Conservation (phyloP, 2,888 invertebrate species). For the Amphipyra berbera region DNA sequence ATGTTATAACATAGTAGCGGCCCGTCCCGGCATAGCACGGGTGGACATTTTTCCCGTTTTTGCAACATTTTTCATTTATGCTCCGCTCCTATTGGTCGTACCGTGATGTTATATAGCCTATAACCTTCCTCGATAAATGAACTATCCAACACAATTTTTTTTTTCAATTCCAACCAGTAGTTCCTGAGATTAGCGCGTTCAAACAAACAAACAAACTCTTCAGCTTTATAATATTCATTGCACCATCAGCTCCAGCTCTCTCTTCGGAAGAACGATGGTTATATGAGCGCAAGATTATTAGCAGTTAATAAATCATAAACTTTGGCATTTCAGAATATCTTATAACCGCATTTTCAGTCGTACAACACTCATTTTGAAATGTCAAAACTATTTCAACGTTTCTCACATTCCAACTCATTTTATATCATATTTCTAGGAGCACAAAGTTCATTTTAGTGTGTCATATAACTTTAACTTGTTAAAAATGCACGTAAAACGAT, state of each 20-base stretch:
- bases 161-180: too few relatives aligned
- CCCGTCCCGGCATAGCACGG: too few relatives aligned
- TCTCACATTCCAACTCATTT: slow-evolving; percentile 6
- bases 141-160: too few relatives aligned
- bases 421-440: neutral
- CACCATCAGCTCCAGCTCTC: neutral
- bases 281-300: neutral
- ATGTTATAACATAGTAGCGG: too few relatives aligned
- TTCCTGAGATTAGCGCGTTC: too few relatives aligned
- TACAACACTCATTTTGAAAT: slow-evolving; percentile 54
- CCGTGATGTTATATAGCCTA: too few relatives aligned
- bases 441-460: slow-evolving; percentile 31
- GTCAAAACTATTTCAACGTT: slow-evolving; percentile 50
- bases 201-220: too few relatives aligned
- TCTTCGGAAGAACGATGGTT: neutral
- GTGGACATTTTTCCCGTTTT: too few relatives aligned
- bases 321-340: slow-evolving; percentile 26
- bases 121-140: too few relatives aligned
- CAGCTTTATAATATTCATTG: too few relatives aligned
- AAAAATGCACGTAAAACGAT: slow-evolving; percentile 1
- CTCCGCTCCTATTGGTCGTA: too few relatives aligned
- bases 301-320: slow-evolving; percentile 32
- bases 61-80: too few relatives aligned
- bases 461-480: slow-evolving; percentile 14
- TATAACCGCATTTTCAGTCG: slow-evolving; percentile 38